Evolutionary conservation across 2,113 vertebrate genomes (phyloP).

Genomic region (Cariama cristata): DNA sequence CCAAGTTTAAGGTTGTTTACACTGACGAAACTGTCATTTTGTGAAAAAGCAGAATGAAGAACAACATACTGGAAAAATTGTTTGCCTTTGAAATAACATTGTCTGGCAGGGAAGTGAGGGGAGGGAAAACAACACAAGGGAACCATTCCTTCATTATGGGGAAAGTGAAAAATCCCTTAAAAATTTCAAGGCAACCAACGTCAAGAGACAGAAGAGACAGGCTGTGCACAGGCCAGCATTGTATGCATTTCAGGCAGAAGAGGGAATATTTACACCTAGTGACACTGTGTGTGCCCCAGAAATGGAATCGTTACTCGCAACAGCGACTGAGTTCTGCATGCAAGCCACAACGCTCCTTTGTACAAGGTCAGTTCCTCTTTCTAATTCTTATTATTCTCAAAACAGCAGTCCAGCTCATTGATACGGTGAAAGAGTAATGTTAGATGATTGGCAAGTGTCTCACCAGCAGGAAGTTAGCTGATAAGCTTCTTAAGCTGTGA

Average conservation of each 20-base stretch:
- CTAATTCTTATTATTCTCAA: conserved; percentile 49
- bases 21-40: not conserved
- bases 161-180: not conserved
- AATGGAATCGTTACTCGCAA: not conserved
- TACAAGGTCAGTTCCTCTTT: conserved; percentile 48
- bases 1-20: not conserved
- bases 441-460: conserved; percentile 59
- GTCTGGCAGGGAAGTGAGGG: not conserved
- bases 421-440: conserved; percentile 46
- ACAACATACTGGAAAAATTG: not conserved
- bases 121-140: not conserved
- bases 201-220: not conserved
- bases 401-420: conserved; percentile 40
- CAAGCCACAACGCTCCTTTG: not conserved
- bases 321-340: not conserved
- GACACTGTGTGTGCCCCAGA: not conserved
- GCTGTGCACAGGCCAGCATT: not conserved
- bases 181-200: not conserved
- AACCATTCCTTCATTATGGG: not conserved
- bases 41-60: not conserved
- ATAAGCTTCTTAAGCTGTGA: conserved; percentile 71
- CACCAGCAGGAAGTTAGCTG: conserved; percentile 63
- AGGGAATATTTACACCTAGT: not conserved
- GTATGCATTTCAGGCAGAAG: not conserved
- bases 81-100: not conserved